Percentiles rank a stretch among this genome's conserved stretches.
Conservation (phyloP, 2,888 invertebrate genomes). For the Carabus problematicus region DNA sequence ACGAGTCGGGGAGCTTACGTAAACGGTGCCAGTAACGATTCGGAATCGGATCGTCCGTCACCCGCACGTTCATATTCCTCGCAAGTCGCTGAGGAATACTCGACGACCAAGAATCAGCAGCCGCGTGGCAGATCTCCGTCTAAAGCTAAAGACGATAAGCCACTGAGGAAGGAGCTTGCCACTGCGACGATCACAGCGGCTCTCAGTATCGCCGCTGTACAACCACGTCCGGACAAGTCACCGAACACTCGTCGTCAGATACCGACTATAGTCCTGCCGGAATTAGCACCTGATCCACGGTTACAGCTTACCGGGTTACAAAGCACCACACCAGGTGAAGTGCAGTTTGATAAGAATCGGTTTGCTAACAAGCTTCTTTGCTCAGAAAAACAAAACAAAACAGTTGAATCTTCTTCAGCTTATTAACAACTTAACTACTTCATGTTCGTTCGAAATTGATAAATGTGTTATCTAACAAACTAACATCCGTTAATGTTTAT, state of each 20-base stretch:
- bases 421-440: too few species aligned
- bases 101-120: neutral
- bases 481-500: too few species aligned
- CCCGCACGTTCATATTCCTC: too few species aligned
- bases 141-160: neutral
- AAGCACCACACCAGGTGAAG: constrained; percentile 45
- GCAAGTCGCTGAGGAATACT: neutral
- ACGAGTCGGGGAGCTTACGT: neutral
- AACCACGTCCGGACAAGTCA: constrained; percentile 35
- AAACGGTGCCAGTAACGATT: neutral
- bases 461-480: too few species aligned
- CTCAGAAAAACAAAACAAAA: too few species aligned
- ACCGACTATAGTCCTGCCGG: constrained; percentile 33
- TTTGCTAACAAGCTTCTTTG: neutral
- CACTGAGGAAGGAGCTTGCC: constrained; percentile 7
- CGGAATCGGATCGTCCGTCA: too few species aligned
- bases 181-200: constrained; percentile 20
- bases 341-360: neutral
- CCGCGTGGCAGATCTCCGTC: neutral
- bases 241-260: constrained; percentile 42
- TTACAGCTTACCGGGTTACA: constrained; percentile 45
- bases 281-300: constrained; percentile 43
- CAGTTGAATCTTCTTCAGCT: too few species aligned
- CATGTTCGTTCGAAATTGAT: too few species aligned
- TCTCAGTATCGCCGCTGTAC: constrained; percentile 29